Evolutionary conservation across 2,797 vertebrate genomes (phyloP).

Genomic region (Hipposideros larvatus): DNA sequence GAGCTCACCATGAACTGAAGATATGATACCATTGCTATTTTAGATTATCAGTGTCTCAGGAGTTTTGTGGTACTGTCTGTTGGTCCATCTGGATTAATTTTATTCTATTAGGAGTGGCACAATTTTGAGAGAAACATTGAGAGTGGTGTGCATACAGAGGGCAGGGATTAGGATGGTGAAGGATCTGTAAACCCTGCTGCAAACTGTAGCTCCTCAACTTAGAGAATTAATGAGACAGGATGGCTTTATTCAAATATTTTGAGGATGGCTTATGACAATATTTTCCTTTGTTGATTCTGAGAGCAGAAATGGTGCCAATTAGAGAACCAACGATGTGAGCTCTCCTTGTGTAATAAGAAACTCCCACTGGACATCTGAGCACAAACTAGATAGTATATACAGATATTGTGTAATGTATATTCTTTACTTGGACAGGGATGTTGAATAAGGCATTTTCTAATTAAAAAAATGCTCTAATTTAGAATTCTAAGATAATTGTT

Average conservation of each 20-base stretch:
- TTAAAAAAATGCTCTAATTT: background rate
- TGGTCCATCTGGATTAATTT: background rate
- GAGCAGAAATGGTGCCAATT: background rate
- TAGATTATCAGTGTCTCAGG: background rate
- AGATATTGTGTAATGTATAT: background rate
- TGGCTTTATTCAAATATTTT: background rate
- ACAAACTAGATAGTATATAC: background rate
- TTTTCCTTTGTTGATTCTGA: slow-evolving; percentile 40
- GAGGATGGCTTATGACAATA: background rate
- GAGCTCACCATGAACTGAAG: background rate
- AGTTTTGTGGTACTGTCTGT: background rate
- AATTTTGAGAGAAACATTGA: background rate
- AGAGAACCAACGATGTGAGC: background rate
- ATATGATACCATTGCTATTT: background rate
- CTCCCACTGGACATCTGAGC: background rate
- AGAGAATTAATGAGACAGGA: background rate
- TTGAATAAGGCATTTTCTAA: slow-evolving; percentile 10
- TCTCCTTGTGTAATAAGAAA: background rate
- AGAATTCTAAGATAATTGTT: slow-evolving; percentile 23
- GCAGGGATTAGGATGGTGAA: background rate
- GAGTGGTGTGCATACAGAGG: background rate
- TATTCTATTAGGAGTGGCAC: background rate
- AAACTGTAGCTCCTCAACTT: background rate
- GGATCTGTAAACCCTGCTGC: background rate
- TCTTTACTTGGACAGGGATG: background rate